Evolutionary conservation across 2,113 vertebrate species (phyloP), one percentile per base, ranked within the genome.

Genomic region (Rutilus rutilus): DNA sequence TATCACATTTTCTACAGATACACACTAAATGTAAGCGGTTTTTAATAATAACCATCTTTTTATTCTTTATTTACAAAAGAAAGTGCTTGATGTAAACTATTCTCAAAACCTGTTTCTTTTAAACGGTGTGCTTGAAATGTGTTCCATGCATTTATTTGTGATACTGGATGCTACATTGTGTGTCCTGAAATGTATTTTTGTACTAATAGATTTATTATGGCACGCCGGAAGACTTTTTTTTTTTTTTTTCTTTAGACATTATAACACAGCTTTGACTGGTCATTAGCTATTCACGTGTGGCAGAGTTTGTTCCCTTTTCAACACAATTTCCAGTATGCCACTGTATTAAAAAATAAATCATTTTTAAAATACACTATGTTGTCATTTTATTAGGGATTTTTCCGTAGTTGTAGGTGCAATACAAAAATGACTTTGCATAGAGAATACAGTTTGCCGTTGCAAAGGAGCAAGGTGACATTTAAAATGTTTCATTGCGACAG

Each of bases 171-270:
- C 96, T 97, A 94, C 97, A 96, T 95, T 92, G 96, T 96, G 97
- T 98, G 98, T 97, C 97, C 97, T 96, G 96, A 98, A 99, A 97
- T 98, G 97, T 99, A 99, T 99, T 99, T 99, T 99, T 99, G 96
- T 99, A 99, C 97, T 99, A 98, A 99, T 98, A 98, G 96, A 98
- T 97, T 97, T 98, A 98, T 97, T 95, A 97, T 87, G 97, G 97
- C 97, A 97, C 97, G 97, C 95, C 94, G 95, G 95, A 97, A 57
- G 25, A 97, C 96, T 94, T 94, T 94, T 96, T 96, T 92, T 71
- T 67, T 42, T 33, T 96, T 92, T 71, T 67, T 83, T 83, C 67
- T 83, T 83, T 83, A 83, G 50, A 73, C 50, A 19, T 91, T 95
- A 96, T 96, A 98, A 96, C 96, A 98, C 96, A 91, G 97, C 96